Percentiles rank a stretch among this genome's conserved stretches.
Conservation (phyloP, 1,140 invertebrate species). For the Brachionus plicatilis region DNA sequence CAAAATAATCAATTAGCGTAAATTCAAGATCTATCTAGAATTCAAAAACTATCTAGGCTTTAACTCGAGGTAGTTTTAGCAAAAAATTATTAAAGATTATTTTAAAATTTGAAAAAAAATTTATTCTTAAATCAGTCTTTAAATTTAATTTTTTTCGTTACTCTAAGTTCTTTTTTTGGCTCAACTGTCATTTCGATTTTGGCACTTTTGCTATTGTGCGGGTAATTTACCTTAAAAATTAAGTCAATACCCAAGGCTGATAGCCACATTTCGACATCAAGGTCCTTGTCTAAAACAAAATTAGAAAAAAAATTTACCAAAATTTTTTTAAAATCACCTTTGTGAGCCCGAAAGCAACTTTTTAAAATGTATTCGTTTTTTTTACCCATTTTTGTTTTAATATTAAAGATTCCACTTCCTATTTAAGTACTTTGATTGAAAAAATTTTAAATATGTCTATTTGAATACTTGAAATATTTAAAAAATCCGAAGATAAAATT, state of each 20-base stretch:
- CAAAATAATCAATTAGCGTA: too few species aligned
- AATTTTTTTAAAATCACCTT: not conserved
- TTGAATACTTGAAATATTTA: not conserved
- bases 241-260: not conserved
- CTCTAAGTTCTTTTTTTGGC: not conserved
- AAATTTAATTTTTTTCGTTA: not conserved
- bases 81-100: too few species aligned
- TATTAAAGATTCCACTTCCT: not conserved
- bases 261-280: not conserved
- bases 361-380: not conserved
- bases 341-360: not conserved
- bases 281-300: not conserved
- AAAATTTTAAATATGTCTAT: not conserved
- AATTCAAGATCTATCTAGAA: too few species aligned
- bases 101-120: not conserved
- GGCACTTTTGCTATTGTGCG: not conserved
- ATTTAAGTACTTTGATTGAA: not conserved
- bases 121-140: not conserved
- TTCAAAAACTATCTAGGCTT: too few species aligned
- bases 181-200: not conserved
- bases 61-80: too few species aligned
- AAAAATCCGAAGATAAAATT: not conserved
- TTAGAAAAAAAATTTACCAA: not conserved
- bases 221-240: not conserved
- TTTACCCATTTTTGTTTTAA: not conserved